phyloP scores from a whole-genome alignment of 2,797 vertebrate species.

The Poeciliopsis turneri region DNA sequence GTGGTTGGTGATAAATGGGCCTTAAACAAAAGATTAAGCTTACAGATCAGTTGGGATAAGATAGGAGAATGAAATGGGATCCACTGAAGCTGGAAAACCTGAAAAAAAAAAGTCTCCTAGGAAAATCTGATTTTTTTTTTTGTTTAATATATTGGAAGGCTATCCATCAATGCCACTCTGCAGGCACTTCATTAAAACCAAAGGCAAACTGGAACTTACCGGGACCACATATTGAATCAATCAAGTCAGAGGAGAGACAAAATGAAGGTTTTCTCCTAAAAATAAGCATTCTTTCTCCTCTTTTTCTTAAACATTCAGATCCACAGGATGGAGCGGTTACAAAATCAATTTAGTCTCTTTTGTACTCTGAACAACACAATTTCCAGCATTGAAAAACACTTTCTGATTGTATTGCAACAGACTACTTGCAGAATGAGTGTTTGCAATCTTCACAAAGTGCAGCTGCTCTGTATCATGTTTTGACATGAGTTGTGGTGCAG shows the following conservation, averaged over 20 bases:
- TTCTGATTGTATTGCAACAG: slow-evolving; percentile 33
- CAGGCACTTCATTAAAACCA: slow-evolving; percentile 61
- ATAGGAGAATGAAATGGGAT: slow-evolving; percentile 27
- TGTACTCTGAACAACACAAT: slow-evolving; percentile 25
- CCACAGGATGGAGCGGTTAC: slow-evolving; percentile 1
- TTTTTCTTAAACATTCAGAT: slow-evolving; percentile 18
- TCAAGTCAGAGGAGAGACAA: slow-evolving; percentile 17
- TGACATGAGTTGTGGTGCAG: slow-evolving; percentile 29
- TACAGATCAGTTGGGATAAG: slow-evolving; percentile 28
- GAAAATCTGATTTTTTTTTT: slow-evolving; percentile 30
- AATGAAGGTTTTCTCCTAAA: slow-evolving; percentile 16
- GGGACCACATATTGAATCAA: slow-evolving; percentile 36
- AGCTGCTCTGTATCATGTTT: slow-evolving; percentile 41
- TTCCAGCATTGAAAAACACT: slow-evolving; percentile 25
- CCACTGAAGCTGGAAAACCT: slow-evolving; percentile 18
- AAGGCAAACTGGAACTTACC: slow-evolving; percentile 46
- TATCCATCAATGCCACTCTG: slow-evolving; percentile 50
- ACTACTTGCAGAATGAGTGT: slow-evolving; percentile 32
- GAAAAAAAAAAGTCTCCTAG: slow-evolving; percentile 21
- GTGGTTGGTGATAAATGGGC: slow-evolving; percentile 32
- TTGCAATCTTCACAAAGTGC: slow-evolving; percentile 41
- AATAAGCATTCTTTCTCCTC: slow-evolving; percentile 17
- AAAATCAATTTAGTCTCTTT: neutral
- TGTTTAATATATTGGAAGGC: slow-evolving; percentile 36
- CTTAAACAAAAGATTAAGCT: slow-evolving; percentile 19